A percentile compares a stretch with the other conserved stretches of the same genome.
phyloP scores from a whole-genome alignment of 2,113 vertebrate genomes.

The Drymodes brunneopygia region DNA sequence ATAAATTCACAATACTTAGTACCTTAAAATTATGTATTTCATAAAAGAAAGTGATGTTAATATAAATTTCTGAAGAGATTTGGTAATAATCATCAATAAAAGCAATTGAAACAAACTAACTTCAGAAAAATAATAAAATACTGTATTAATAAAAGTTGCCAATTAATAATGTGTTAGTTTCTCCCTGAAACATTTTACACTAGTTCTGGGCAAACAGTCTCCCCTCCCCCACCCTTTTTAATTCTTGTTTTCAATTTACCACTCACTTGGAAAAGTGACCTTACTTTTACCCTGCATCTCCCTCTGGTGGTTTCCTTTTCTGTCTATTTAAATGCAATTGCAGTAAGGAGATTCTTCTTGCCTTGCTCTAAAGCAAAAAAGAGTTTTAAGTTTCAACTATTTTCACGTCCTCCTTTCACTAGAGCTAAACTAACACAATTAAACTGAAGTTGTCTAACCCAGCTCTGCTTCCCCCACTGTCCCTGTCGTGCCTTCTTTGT shows the following conservation, averaged over 20 bases:
- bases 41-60: not conserved
- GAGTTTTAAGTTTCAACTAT: not conserved
- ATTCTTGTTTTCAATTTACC: not conserved
- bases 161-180: not conserved
- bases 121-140: not conserved
- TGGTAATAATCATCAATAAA: not conserved
- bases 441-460: not conserved
- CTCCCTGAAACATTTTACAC: not conserved
- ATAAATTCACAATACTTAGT: not conserved
- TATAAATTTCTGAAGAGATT: not conserved
- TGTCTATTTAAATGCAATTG: not conserved
- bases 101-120: not conserved
- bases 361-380: not conserved
- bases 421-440: not conserved
- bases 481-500: fast-evolving
- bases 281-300: conserved; percentile 42
- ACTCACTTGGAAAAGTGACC: not conserved
- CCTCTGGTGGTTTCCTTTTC: conserved; percentile 44
- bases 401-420: not conserved
- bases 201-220: not conserved
- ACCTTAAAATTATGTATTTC: not conserved
- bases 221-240: not conserved
- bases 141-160: not conserved
- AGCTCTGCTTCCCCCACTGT: not conserved
- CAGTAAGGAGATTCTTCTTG: not conserved